These are phyloP conservation scores for Echiichthys vipera DNA, from an alignment of 2,797 vertebrate species.

Conservation along the genomic window DNA sequence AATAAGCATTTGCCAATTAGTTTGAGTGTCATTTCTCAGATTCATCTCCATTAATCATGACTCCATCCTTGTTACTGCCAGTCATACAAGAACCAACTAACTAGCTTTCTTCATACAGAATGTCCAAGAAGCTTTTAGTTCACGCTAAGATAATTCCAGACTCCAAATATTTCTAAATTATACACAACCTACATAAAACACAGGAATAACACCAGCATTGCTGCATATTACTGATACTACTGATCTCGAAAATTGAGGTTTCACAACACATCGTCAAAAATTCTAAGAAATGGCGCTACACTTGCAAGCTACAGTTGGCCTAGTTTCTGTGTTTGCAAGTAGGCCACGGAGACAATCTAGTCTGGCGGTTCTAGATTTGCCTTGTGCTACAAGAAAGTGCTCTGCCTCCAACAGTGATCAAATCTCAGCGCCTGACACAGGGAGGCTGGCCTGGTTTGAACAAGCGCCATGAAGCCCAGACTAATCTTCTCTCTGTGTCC, in stretches of 20 bases:
- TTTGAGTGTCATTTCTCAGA: background rate
- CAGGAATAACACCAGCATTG: background rate
- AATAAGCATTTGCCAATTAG: background rate
- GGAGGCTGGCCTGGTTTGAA: conserved; percentile 67
- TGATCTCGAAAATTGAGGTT: conserved; percentile 37
- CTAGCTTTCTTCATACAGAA: background rate
- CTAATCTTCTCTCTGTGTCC: conserved; percentile 58
- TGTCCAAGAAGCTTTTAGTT: background rate
- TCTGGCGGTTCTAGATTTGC: conserved; percentile 70
- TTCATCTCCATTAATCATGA: conserved; percentile 15
- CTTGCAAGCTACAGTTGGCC: conserved; percentile 68
- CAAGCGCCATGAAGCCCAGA: conserved; percentile 41
- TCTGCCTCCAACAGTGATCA: conserved; percentile 73
- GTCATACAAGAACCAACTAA: background rate
- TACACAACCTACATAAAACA: background rate
- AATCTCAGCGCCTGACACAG: conserved; percentile 62
- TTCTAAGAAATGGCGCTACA: conserved; percentile 36
- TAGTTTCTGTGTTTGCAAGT: conserved; percentile 76
- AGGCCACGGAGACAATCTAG: conserved; percentile 70
- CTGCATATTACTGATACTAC: conserved; percentile 24
- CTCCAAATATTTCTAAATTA: background rate
- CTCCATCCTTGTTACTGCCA: conserved; percentile 11
- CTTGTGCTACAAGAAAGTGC: conserved; percentile 57
- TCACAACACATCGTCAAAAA: conserved; percentile 53
- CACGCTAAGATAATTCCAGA: background rate